Base-by-base conservation (phyloP, 1,140 invertebrate genomes). In the Helicoverpa zea region DNA sequence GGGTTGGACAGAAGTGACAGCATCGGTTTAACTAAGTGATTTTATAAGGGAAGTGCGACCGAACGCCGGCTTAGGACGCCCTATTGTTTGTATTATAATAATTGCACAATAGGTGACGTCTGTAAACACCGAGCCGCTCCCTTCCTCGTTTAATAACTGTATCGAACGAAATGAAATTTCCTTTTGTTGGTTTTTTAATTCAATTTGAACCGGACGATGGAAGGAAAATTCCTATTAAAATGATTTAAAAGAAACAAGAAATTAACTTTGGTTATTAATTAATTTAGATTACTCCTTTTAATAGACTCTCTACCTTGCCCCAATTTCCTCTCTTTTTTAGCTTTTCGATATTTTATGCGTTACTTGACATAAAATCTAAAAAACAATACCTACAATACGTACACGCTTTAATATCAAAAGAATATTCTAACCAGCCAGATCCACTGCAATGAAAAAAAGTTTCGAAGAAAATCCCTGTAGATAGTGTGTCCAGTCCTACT, bases 11-110 rank as follows among this genome's bases (percentile, higher is more conserved):
- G 78, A 61, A 70, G 85, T 88, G 87, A 89, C 87, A 83, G 83
- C 68, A 66, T 78, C 73, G 84, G 86, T 86, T 87, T 90, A 82
- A 84, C 88, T 89, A 87, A 88, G 87, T 86, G 87, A 89, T 90
- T 88, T 85, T 81, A 82, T 83, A 86, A 87, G 85, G 85, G 84
- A 84, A 85, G 66, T 81, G 78, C 52, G 82, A 78, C 72, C 86
- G 78, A 85, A 88, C 81, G 79, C 76, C 80, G 81, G 84, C 29
- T 75, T 79, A 54, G 73, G 82, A 52, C 73, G 73, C 73, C 79
- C 83, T 43, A 80, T 86, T 87, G 84, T 90, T 83, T 85, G 84
- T 86, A 83, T 86, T 86, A 84, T 87, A 84, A 84, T 86, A 84
- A 83, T 82, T 81, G 80, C 78, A 54, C 70, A 72, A 63, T 79